Conservation (phyloP, 2,113 vertebrate genomes). For the Siphamia tubifer region DNA sequence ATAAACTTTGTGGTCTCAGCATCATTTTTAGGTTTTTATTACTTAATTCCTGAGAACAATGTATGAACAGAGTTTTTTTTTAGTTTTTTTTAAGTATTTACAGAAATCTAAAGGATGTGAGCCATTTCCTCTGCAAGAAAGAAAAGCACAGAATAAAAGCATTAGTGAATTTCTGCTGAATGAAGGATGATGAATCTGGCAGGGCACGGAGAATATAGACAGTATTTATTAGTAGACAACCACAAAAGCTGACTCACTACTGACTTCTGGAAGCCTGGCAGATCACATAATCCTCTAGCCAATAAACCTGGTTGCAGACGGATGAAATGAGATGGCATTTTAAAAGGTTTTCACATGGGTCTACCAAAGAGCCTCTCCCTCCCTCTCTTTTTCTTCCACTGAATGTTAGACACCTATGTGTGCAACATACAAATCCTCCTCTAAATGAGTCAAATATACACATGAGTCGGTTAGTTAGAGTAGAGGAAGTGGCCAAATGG, state of each 20-base stretch:
- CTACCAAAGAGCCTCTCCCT: conserved; percentile 25
- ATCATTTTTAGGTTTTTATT: neutral
- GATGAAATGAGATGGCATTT: conserved; percentile 64
- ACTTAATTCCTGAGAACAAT: neutral
- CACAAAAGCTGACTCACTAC: conserved; percentile 63
- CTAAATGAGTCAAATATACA: no score
- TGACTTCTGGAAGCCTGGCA: conserved; percentile 53
- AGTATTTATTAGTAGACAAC: conserved; percentile 46
- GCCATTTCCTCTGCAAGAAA: neutral
- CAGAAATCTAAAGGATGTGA: neutral
- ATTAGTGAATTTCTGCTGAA: neutral
- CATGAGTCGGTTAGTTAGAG: no score
- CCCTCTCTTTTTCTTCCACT: conserved; percentile 2
- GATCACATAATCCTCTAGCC: conserved; percentile 32
- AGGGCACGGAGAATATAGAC: conserved; percentile 22
- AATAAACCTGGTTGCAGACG: conserved; percentile 61
- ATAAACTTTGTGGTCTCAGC: neutral
- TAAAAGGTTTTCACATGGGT: conserved; percentile 49
- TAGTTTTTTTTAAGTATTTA: neutral
- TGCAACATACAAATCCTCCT: no score
- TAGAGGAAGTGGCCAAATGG: no score
- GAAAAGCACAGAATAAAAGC: conserved; percentile 1
- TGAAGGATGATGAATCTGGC: conserved; percentile 18
- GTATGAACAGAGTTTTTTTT: neutral
- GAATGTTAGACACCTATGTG: neutral